Conservation (phyloP, 2,113 vertebrate genomes). For the Heteronetta atricapilla region DNA sequence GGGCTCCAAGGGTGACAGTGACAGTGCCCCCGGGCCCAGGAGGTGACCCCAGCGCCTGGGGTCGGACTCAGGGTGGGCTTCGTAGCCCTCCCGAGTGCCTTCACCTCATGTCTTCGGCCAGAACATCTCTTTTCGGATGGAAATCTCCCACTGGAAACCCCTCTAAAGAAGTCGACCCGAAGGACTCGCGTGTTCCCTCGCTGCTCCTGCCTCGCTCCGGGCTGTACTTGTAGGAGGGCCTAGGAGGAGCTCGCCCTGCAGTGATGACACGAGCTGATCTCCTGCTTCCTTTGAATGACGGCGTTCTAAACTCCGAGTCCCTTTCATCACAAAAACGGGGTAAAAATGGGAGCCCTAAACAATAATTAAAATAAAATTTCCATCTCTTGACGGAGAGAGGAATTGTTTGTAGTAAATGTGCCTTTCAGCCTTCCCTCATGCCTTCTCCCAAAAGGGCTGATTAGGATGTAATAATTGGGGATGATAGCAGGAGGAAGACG, state of each 20-base stretch:
- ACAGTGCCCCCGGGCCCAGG: too few species aligned
- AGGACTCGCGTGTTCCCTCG: neutral
- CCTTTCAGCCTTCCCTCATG: slow-evolving; percentile 71
- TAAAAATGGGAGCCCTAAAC: slow-evolving; percentile 40
- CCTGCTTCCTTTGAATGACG: neutral
- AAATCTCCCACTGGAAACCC: neutral
- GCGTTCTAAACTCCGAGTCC: slow-evolving; percentile 32
- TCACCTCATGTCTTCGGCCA: neutral
- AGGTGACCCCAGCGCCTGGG: too few species aligned
- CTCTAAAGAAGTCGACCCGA: neutral
- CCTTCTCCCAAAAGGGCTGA: slow-evolving; percentile 81
- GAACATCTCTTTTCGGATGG: neutral
- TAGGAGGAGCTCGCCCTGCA: neutral
- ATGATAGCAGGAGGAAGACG: slow-evolving; percentile 82
- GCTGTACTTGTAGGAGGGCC: neutral
- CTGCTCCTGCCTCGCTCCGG: neutral
- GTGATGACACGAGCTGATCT: neutral
- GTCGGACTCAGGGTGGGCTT: too few species aligned
- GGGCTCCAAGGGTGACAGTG: too few species aligned
- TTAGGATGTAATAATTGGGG: slow-evolving; percentile 84
- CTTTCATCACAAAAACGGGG: slow-evolving; percentile 8
- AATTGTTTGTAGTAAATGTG: slow-evolving; percentile 70
- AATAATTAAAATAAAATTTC: slow-evolving; percentile 66
- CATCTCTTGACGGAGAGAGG: slow-evolving; percentile 70
- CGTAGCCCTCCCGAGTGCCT: neutral